Percentiles rank a stretch among this genome's conserved stretches.
Evolutionary conservation across 2,113 vertebrate genomes (phyloP).

Genomic region (Solea solea): DNA sequence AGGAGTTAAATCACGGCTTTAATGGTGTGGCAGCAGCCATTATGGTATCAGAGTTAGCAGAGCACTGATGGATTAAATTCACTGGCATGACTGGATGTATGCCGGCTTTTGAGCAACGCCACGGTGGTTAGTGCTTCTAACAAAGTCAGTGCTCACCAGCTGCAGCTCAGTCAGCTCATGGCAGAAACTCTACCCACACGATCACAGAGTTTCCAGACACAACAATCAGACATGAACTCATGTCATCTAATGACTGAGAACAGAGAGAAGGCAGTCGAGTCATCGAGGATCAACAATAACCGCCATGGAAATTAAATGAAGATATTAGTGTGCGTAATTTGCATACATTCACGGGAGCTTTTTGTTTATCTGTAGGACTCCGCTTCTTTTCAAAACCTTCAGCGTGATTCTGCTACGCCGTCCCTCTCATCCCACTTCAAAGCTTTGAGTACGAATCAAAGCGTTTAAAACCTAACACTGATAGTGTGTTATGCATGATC

Average conservation of each 20-base stretch:
- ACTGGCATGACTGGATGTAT: not conserved
- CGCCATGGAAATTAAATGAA: conserved; percentile 16
- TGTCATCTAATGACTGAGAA: conserved; percentile 8
- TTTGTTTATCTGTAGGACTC: not conserved
- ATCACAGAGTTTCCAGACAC: conserved; percentile 17
- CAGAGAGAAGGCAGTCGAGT: not conserved
- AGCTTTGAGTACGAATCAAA: too few relatives aligned
- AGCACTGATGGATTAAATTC: not conserved
- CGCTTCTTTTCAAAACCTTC: not conserved
- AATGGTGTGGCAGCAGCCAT: not conserved
- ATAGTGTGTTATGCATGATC: not conserved
- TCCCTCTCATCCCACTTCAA: not conserved
- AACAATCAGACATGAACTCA: conserved; percentile 33
- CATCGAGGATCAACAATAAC: conserved; percentile 9
- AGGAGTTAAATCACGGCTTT: conserved; percentile 2
- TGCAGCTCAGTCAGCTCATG: not conserved
- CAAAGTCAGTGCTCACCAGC: conserved; percentile 3
- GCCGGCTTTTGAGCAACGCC: not conserved
- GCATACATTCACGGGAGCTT: not conserved
- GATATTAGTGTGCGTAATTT: conserved; percentile 18
- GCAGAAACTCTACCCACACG: not conserved
- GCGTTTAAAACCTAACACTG: too few relatives aligned
- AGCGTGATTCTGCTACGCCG: not conserved
- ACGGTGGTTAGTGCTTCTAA: too few relatives aligned
- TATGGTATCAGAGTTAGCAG: not conserved